phyloP scores from a whole-genome alignment of 2,888 invertebrate genomes.

The Leucozona laternaria region DNA sequence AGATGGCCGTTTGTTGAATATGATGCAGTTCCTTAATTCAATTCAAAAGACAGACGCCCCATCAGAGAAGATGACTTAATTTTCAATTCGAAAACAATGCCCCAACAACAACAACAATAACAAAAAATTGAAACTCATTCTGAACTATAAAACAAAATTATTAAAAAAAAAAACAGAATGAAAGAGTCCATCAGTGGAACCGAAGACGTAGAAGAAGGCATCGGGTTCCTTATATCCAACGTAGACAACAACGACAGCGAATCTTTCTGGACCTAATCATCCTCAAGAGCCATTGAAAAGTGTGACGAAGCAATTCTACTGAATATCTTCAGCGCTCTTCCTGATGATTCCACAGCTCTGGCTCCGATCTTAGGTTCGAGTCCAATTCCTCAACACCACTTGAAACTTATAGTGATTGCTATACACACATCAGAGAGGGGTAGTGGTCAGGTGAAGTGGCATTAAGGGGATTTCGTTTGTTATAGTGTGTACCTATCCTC shows the following conservation, averaged over 20 bases:
- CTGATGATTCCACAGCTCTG: too few species aligned
- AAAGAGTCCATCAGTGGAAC: slow-evolving; percentile 7
- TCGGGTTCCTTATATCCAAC: slow-evolving; percentile 28
- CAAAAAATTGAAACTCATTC: slow-evolving; percentile 49
- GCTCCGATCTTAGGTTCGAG: neutral
- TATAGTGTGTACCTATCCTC: slow-evolving; percentile 15
- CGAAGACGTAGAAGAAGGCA: too few species aligned
- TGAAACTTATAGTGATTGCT: neutral
- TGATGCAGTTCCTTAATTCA: slow-evolving; percentile 52
- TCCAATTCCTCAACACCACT: slow-evolving; percentile 7
- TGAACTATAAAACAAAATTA: slow-evolving; percentile 49
- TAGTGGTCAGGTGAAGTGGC: slow-evolving; percentile 68
- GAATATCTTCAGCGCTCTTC: slow-evolving; percentile 1
- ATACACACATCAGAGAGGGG: neutral
- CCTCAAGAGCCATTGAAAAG: slow-evolving; percentile 72
- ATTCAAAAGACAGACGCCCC: slow-evolving; percentile 70
- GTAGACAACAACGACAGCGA: slow-evolving; percentile 36
- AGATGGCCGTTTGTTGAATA: neutral
- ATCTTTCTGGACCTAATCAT: slow-evolving; percentile 66
- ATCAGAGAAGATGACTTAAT: slow-evolving; percentile 72
- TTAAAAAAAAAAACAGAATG: slow-evolving; percentile 9
- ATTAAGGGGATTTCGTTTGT: slow-evolving; percentile 67
- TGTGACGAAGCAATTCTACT: slow-evolving; percentile 67
- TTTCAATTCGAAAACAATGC: slow-evolving; percentile 65
- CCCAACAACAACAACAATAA: neutral